These are phyloP conservation scores for Brachystomella parvula DNA, from an alignment of 1,140 invertebrate genomes.

Conservation along the genomic window DNA sequence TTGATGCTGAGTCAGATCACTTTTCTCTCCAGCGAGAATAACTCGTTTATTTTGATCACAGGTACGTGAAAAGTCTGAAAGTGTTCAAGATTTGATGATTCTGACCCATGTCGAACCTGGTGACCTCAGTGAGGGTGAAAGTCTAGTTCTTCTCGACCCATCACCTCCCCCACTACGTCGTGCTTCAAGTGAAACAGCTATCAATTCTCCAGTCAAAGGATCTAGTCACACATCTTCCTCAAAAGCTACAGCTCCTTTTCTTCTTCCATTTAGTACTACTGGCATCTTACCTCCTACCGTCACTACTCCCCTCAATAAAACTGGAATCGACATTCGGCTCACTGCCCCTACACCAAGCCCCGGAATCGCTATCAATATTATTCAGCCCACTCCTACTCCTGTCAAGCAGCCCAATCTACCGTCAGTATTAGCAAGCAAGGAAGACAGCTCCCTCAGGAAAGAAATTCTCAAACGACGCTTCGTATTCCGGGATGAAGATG, in stretches of 20 bases:
- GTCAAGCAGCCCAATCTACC: background rate
- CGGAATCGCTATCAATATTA: conserved; percentile 22
- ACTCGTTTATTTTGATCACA: conserved; percentile 36
- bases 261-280: background rate
- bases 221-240: background rate
- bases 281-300: background rate
- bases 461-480: background rate
- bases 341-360: conserved; percentile 9
- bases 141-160: conserved; percentile 29
- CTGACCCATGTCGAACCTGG: conserved; percentile 59
- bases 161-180: background rate
- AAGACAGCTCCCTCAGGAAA: background rate
- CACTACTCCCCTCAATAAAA: background rate
- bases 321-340: background rate
- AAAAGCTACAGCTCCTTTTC: background rate
- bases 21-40: too few species aligned
- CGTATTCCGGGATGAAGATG: background rate
- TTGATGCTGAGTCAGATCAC: too few species aligned
- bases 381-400: conserved; percentile 25
- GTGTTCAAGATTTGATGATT: conserved; percentile 65
- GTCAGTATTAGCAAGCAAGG: too few species aligned
- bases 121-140: conserved; percentile 50
- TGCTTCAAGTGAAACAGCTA: conserved; percentile 22
- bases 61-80: conserved; percentile 61
- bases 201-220: conserved; percentile 3